Base-by-base conservation (phyloP, 2,113 vertebrate species). In the Mesitornis unicolor region DNA sequence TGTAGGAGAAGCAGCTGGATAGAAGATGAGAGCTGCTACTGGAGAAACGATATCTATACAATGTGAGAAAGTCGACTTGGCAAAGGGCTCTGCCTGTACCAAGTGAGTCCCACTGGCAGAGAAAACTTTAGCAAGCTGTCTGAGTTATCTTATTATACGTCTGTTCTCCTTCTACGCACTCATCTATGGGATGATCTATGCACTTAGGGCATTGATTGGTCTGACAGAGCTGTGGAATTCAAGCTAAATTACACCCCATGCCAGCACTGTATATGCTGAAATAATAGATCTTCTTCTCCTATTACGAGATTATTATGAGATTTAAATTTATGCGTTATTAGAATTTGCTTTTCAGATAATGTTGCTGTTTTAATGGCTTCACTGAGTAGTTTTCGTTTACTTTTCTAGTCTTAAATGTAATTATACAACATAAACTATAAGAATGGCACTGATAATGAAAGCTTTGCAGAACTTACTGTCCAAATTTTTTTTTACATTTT, bases 61-160 rank as follows among this genome's bases (percentile, higher is more conserved):
- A 64, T 65, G 89, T 83, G 87, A 95, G 85, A 81, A 96, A 90
- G 78, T 33, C 95, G 93, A 74, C 76, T 93, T 97, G 86, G 87
- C 94, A 94, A 83, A 87, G 42, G 47, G 40, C 68, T 96, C 50
- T 85, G 86, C 24, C 81, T 87, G 19, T 76, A 82, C 74, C 59
- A 65, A 91, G 69, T 80, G n/a, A 59, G 57, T 90, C 70, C 74
- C 82, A 83, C 51, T 79, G 69, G 87, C 79, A 95, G 82, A 91
- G 69, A 75, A 95, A 81, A 93, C 67, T 93, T 90, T 29, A 92
- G 82, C 70, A 89, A 94, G 65, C 73, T 96, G 87, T 93, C 76
- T 94, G 64, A 94, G 21, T 81, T 87, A 74, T 76, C 78, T 87
- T 57, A 67, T 47, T 73, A 54, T 84, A 28, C 84, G 84, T 91